These are phyloP conservation scores for Alligator mississippiensis DNA, from an alignment of 2,113 vertebrate species.

Conservation along the genomic window DNA sequence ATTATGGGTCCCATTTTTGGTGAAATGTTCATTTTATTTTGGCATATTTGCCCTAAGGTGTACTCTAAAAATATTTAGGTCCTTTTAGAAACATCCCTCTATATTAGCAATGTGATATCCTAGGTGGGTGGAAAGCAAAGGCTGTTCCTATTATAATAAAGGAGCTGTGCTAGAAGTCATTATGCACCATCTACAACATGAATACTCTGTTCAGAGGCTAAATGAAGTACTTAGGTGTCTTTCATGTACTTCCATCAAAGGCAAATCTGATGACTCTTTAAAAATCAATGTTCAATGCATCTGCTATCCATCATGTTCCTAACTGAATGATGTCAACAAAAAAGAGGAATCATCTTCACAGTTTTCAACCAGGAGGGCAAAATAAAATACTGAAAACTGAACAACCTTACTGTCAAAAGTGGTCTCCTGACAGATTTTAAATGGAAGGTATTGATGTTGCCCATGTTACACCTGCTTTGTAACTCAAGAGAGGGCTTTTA, in stretches of 20 bases:
- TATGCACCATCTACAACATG: not conserved
- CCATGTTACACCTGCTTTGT: not conserved
- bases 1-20: accelerated
- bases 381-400: not conserved
- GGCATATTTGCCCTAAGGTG: not conserved
- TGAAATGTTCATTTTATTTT: not conserved
- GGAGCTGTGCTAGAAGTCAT: not conserved
- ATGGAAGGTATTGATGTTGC: not conserved
- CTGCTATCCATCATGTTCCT: not conserved
- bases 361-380: not conserved
- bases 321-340: not conserved
- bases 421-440: not conserved
- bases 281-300: not conserved
- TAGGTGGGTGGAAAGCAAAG: not conserved
- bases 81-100: not conserved
- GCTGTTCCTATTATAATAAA: not conserved
- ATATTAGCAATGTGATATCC: not conserved
- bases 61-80: not conserved
- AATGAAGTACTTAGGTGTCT: not conserved
- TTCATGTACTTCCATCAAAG: not conserved
- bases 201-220: not conserved
- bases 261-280: too few relatives aligned
- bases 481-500: not conserved
- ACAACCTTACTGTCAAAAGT: not conserved
- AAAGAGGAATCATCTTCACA: not conserved